Evolutionary conservation across 2,797 vertebrate genomes (phyloP).

Genomic region (Craterocephalus amniculus): DNA sequence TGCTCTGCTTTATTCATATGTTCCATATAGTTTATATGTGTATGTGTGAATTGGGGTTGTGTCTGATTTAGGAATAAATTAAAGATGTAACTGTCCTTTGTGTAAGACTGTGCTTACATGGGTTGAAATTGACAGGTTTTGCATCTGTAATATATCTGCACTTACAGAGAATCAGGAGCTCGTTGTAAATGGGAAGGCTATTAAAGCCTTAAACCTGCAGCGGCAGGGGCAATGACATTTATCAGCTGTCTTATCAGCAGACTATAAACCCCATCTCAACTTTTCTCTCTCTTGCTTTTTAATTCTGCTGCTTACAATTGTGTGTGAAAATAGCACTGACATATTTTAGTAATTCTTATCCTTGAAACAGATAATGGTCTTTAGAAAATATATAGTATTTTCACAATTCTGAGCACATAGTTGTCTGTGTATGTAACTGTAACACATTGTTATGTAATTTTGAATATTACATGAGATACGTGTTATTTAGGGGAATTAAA

Average conservation of each 20-base stretch:
- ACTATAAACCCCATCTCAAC: slow-evolving; percentile 8
- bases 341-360: slow-evolving; percentile 10
- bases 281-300: slow-evolving; percentile 21
- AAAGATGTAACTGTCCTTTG: slow-evolving; percentile 17
- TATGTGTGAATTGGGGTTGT: neutral
- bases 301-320: slow-evolving; percentile 14
- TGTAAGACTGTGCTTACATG: neutral
- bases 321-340: slow-evolving; percentile 10
- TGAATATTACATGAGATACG: too few species aligned
- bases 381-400: slow-evolving; percentile 13
- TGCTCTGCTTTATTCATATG: neutral
- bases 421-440: too few species aligned
- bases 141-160: slow-evolving; percentile 19
- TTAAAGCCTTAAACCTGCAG: slow-evolving; percentile 39
- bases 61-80: slow-evolving; percentile 4
- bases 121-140: neutral
- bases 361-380: slow-evolving; percentile 11
- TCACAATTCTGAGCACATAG: neutral
- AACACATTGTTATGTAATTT: too few species aligned
- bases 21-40: neutral
- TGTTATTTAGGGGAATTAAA: too few species aligned
- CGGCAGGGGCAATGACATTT: slow-evolving; percentile 27
- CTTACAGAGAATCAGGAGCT: slow-evolving; percentile 12
- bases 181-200: slow-evolving; percentile 16
- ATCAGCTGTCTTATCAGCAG: slow-evolving; percentile 32